phyloP scores from a whole-genome alignment of 2,797 vertebrate species.

The Gymnothorax javanicus region DNA sequence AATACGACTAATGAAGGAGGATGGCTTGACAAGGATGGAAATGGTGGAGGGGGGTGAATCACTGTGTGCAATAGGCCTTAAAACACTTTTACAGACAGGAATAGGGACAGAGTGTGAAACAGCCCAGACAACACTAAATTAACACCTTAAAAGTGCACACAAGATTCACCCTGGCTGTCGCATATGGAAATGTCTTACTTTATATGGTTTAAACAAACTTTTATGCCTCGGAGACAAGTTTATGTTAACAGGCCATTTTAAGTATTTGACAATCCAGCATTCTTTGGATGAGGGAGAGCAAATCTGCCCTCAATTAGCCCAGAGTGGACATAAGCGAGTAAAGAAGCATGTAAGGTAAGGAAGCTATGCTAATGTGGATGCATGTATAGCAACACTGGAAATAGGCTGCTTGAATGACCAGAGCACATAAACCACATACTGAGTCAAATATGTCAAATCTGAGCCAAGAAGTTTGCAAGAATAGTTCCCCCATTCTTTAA shows the following conservation, averaged over 20 bases:
- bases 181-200: not conserved
- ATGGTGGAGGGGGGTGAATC: not conserved
- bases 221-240: not conserved
- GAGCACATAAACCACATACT: conserved; percentile 34
- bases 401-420: not conserved
- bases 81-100: not conserved
- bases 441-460: conserved; percentile 62
- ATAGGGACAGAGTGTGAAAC: not conserved
- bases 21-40: not conserved
- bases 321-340: too few relatives aligned
- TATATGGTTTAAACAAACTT: not conserved
- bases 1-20: not conserved
- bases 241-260: not conserved
- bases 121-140: not conserved
- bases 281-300: not conserved
- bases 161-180: not conserved
- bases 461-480: conserved; percentile 28
- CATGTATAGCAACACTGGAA: not conserved
- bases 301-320: not conserved
- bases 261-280: not conserved
- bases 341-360: not conserved
- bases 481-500: conserved; percentile 19
- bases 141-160: not conserved
- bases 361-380: not conserved
- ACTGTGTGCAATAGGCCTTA: too few relatives aligned